Percentiles rank a stretch among this genome's conserved stretches.
phyloP scores from a whole-genome alignment of 2,113 vertebrate species.

The cat (Felis catus) region F.catus_Fca126_mat1.0 CM031414.1:76384001-76384500 shows the following conservation, averaged over 20 bases:
- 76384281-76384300: not conserved
- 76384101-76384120: not conserved
- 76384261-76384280: not conserved
- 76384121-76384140: not conserved
- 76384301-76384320: not conserved
- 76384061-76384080: not conserved
- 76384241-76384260: not conserved
- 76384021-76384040: not conserved
- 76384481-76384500: not conserved
- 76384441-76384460: not conserved
- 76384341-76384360: not conserved
- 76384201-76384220: not conserved
- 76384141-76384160: not conserved
- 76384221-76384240: not conserved
- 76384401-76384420: not conserved
- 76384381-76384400: not conserved
- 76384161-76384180: not conserved
- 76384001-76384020: constrained; percentile 21
- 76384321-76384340: not conserved
- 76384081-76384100: constrained; percentile 3
- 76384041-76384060: not conserved
- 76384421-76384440: not conserved
- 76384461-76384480: not conserved
- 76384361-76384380: not conserved
- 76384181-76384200: not conserved